Conservation (phyloP, 2,888 invertebrate species). For the Tetragnatha montana region DNA sequence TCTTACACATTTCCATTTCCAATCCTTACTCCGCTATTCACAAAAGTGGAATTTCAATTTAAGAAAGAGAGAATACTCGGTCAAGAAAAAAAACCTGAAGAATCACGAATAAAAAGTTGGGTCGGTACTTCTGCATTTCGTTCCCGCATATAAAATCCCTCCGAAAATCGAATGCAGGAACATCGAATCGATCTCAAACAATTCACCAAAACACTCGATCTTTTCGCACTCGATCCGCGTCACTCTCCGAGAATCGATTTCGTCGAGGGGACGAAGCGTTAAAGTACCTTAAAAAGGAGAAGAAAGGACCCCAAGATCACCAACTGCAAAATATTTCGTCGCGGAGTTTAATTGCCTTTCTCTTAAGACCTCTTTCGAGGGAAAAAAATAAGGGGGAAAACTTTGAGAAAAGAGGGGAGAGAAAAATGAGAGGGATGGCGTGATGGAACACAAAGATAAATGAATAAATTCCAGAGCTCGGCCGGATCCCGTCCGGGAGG, state of each 20-base stretch:
- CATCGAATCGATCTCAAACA: no score
- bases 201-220: no score
- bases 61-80: slow-evolving; percentile 5
- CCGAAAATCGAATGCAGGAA: no score
- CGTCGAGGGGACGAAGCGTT: no score
- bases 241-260: no score
- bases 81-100: slow-evolving; percentile 3
- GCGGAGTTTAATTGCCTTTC: slow-evolving; percentile 45
- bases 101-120: not conserved
- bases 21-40: slow-evolving; percentile 14
- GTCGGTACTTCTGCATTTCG: no score
- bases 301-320: not conserved
- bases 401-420: not conserved
- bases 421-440: slow-evolving; percentile 2
- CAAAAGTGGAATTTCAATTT: slow-evolving; percentile 44
- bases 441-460: slow-evolving; percentile 36
- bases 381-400: slow-evolving; percentile 2
- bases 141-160: not conserved
- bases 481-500: slow-evolving; percentile 18
- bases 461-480: slow-evolving; percentile 39
- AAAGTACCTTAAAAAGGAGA: not conserved
- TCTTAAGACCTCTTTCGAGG: slow-evolving; percentile 12
- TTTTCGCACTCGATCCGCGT: no score
- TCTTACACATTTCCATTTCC: slow-evolving; percentile 8
- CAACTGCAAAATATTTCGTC: slow-evolving; percentile 43